Conservation (phyloP, 2,888 invertebrate species). For the Andrena fulva region DNA sequence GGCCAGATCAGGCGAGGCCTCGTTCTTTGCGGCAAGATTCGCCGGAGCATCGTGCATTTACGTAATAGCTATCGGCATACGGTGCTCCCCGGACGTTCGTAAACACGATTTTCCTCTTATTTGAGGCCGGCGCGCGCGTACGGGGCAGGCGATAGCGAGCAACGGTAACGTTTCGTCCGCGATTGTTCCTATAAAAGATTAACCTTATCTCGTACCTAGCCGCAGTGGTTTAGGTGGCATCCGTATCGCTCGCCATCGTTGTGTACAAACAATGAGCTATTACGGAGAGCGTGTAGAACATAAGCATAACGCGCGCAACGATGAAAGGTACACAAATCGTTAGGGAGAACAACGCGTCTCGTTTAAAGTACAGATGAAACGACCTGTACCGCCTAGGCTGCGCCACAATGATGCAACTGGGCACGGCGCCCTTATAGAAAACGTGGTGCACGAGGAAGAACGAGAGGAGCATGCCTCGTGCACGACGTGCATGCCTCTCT, state of each 20-base stretch:
- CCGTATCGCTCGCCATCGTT: conserved; percentile 38
- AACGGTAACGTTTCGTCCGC: background rate
- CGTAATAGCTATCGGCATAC: conserved; percentile 23
- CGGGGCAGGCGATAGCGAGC: background rate
- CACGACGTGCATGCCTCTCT: conserved; percentile 65
- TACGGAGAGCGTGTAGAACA: conserved; percentile 54
- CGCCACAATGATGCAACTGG: conserved; percentile 68
- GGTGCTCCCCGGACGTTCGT: background rate
- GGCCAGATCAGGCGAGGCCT: conserved; percentile 16
- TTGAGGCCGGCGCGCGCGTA: background rate
- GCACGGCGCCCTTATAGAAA: conserved; percentile 72
- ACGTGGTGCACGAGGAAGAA: conserved; percentile 72
- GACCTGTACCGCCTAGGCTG: conserved; percentile 62
- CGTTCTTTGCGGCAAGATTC: conserved; percentile 39
- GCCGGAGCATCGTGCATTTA: conserved; percentile 41
- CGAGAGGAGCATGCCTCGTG: conserved; percentile 67
- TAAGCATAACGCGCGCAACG: conserved; percentile 47
- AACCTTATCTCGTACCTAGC: background rate
- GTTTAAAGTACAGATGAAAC: conserved; percentile 65
- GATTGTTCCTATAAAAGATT: conserved; percentile 18
- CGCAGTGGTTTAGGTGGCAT: conserved; percentile 30
- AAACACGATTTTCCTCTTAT: conserved; percentile 21
- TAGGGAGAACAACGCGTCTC: conserved; percentile 56
- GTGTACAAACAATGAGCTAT: conserved; percentile 56
- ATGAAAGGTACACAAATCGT: conserved; percentile 61